These are phyloP conservation scores for Amblyopsis rosae DNA, from an alignment of 2,113 vertebrate genomes.

Conservation along the genomic window DNA sequence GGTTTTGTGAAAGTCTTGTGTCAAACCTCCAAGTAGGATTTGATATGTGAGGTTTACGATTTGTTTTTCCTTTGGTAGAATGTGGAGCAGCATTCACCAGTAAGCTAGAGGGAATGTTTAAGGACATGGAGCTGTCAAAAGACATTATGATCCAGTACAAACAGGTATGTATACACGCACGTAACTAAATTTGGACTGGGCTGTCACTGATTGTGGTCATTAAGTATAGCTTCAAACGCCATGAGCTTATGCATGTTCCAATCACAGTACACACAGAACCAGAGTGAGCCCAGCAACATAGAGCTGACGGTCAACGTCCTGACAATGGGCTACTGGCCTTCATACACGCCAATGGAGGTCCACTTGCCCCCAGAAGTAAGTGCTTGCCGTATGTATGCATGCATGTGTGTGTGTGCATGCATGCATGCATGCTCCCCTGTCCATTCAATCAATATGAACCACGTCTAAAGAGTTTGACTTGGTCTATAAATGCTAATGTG, in stretches of 20 bases:
- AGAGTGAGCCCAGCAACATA: constrained; percentile 96
- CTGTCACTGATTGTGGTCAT: not conserved
- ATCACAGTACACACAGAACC: constrained; percentile 94
- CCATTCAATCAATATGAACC: constrained; percentile 6
- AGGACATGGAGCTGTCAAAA: constrained; percentile 99
- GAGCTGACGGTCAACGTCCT: constrained; percentile 98
- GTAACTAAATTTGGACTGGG: not conserved
- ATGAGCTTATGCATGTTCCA: not conserved
- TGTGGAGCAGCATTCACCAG: constrained; percentile 98
- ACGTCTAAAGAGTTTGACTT: not conserved
- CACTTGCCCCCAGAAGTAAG: constrained; percentile 92
- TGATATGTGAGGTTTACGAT: constrained; percentile 7
- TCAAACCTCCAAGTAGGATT: not conserved
- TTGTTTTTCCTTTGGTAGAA: constrained; percentile 76
- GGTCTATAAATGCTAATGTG: too few species aligned
- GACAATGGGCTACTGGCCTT: constrained; percentile 99
- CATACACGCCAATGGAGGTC: constrained; percentile 97
- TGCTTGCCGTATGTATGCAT: not conserved
- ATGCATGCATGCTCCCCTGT: not conserved
- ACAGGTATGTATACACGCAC: constrained; percentile 72
- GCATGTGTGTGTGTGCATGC: not conserved
- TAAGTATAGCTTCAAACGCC: not conserved
- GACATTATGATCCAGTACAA: constrained; percentile 99
- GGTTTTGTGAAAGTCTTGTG: not conserved
- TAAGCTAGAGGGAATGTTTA: constrained; percentile 99